Evolutionary conservation across 2,888 invertebrate genomes (phyloP).

Genomic region (Neoitamus cyanurus): DNA sequence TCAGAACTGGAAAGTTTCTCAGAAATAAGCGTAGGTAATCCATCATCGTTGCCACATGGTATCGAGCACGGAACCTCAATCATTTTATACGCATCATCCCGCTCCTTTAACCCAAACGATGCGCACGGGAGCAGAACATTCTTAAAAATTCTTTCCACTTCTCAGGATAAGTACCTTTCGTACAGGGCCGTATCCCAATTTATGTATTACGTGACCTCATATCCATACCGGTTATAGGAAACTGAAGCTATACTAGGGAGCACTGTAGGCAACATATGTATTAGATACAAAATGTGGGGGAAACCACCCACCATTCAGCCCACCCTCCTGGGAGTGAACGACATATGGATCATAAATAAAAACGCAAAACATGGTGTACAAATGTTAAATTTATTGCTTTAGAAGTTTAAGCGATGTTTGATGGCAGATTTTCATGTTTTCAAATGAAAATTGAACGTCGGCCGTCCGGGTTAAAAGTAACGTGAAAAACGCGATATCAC

Average conservation of each 20-base stretch:
- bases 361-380: conserved; percentile 30
- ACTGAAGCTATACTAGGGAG: background rate
- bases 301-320: background rate
- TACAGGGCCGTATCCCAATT: conserved; percentile 46
- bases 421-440: conserved; percentile 42
- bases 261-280: conserved; percentile 33
- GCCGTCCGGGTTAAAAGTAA: background rate
- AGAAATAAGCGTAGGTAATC: background rate
- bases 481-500: background rate
- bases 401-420: conserved; percentile 36
- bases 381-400: conserved; percentile 44
- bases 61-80: conserved; percentile 14
- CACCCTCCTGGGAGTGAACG: background rate
- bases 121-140: background rate
- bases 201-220: conserved; percentile 48
- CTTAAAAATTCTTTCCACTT: conserved; percentile 43
- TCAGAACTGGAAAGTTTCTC: background rate
- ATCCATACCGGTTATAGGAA: conserved; percentile 36
- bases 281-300: conserved; percentile 25
- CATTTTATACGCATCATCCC: conserved; percentile 41
- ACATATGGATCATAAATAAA: conserved; percentile 40
- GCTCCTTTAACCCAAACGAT: background rate
- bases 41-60: conserved; percentile 6
- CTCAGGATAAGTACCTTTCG: conserved; percentile 43
- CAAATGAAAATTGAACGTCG: conserved; percentile 26